A percentile compares a stretch with the other conserved stretches of the same genome.
Conservation (phyloP, 2,797 vertebrate genomes). For the Lepus oiostolus region DNA sequence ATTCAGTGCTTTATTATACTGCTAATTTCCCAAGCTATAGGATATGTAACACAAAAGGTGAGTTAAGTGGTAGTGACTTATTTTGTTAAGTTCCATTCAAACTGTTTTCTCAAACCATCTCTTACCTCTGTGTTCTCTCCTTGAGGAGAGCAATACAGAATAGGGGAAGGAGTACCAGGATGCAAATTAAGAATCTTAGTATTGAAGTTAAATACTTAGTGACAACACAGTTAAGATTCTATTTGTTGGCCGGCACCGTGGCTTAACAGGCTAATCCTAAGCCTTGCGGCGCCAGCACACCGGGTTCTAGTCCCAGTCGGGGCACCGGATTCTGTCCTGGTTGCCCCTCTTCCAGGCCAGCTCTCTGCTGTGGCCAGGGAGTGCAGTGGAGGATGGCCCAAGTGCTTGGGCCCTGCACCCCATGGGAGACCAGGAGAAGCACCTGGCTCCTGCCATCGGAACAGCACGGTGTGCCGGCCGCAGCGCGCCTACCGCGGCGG, state of each 20-base stretch:
- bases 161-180: background rate
- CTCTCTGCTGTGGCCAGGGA: too few species aligned
- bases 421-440: too few species aligned
- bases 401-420: too few species aligned
- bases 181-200: background rate
- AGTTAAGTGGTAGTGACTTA: background rate
- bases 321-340: too few species aligned
- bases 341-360: too few species aligned
- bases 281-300: too few species aligned
- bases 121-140: background rate
- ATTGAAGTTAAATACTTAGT: conserved; percentile 35
- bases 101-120: background rate
- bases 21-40: conserved; percentile 7
- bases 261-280: too few species aligned
- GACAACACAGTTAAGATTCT: background rate
- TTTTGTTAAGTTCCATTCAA: background rate
- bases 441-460: too few species aligned
- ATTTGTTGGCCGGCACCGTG: background rate
- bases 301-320: too few species aligned
- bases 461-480: too few species aligned
- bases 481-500: too few species aligned
- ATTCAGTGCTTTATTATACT: background rate
- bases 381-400: too few species aligned
- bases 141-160: background rate
- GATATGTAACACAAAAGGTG: background rate